Conservation (phyloP, 1,140 invertebrate genomes). For the Gerris buenoi region DNA sequence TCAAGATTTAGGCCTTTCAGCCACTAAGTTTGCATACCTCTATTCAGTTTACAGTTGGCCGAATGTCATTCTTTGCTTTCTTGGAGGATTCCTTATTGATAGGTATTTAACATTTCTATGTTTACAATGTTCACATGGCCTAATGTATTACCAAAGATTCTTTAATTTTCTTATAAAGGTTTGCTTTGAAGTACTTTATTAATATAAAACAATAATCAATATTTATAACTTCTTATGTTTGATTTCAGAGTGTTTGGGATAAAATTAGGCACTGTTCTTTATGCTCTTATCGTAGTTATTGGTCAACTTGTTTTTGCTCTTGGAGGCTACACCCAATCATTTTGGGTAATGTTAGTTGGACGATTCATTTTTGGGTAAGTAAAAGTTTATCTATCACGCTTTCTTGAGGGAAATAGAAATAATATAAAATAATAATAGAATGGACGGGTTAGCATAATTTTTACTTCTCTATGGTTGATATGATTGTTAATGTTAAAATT, state of each 20-base stretch:
- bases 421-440: too few relatives aligned
- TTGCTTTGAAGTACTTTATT: too few relatives aligned
- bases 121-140: background rate
- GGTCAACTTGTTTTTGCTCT: constrained; percentile 79
- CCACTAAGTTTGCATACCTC: constrained; percentile 66
- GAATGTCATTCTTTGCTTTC: constrained; percentile 87
- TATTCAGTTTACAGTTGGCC: constrained; percentile 98
- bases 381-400: too few relatives aligned
- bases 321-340: constrained; percentile 63
- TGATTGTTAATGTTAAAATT: too few relatives aligned
- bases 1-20: constrained; percentile 62
- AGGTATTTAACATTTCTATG: constrained; percentile 33
- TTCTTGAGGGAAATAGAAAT: too few relatives aligned
- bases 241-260: constrained; percentile 75
- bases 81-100: constrained; percentile 91
- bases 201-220: too few relatives aligned
- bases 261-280: constrained; percentile 79
- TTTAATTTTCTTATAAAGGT: too few relatives aligned
- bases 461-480: too few relatives aligned
- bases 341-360: constrained; percentile 85
- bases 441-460: too few relatives aligned
- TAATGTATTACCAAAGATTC: too few relatives aligned
- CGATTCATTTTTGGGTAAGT: constrained; percentile 87
- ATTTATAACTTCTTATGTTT: too few relatives aligned
- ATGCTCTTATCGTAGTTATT: constrained; percentile 62